Percentiles rank a stretch among this genome's conserved stretches.
phyloP scores from a whole-genome alignment of 2,113 vertebrate species.

The Dasyurus viverrinus region DNA sequence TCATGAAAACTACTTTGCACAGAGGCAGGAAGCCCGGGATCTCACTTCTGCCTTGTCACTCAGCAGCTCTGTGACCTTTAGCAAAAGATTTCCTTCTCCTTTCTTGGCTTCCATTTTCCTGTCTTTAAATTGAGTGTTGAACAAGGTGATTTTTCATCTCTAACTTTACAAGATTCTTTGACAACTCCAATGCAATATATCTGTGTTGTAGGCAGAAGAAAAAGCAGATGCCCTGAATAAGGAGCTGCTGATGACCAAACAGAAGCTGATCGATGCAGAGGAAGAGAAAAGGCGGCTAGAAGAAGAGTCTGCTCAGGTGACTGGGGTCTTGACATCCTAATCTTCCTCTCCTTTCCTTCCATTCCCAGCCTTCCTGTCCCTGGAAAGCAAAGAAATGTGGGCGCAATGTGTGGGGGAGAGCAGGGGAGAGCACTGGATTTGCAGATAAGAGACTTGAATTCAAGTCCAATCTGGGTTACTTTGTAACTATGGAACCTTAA shows the following conservation, averaged over 20 bases:
- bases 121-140: neutral
- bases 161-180: neutral
- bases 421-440: neutral
- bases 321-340: slow-evolving; percentile 4
- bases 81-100: neutral
- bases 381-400: too few species aligned
- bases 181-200: neutral
- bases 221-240: slow-evolving; percentile 98
- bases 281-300: slow-evolving; percentile 96
- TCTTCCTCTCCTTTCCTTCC: neutral
- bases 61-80: too few species aligned
- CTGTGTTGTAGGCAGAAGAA: slow-evolving; percentile 92
- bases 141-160: neutral
- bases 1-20: neutral
- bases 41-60: neutral
- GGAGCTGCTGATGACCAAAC: slow-evolving; percentile 98
- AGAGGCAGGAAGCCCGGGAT: neutral
- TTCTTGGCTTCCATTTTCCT: neutral
- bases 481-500: neutral
- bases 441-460: neutral
- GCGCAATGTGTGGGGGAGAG: neutral
- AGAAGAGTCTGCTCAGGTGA: slow-evolving; percentile 96
- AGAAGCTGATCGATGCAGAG: slow-evolving; percentile 97
- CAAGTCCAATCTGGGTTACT: neutral
- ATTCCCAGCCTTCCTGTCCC: neutral